Conservation (phyloP, 2,113 vertebrate species). For the Orthonyx spaldingii region DNA sequence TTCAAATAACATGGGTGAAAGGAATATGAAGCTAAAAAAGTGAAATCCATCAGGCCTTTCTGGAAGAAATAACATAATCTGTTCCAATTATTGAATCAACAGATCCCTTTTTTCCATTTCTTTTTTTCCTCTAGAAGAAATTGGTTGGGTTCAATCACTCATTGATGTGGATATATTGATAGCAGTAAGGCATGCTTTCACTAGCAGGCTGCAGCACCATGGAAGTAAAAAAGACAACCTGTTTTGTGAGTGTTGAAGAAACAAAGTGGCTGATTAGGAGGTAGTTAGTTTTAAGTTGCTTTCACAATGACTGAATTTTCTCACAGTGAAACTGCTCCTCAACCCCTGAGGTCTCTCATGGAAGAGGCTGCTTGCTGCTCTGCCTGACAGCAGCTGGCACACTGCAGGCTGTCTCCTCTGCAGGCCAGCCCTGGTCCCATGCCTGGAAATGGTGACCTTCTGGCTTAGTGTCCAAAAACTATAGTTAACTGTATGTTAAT, state of each 20-base stretch:
- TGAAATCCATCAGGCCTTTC: neutral
- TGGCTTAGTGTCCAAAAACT: neutral
- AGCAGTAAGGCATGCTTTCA: neutral
- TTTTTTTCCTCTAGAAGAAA: neutral
- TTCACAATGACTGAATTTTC: neutral
- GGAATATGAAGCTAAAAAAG: neutral
- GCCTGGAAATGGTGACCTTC: neutral
- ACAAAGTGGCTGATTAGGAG: fast-evolving
- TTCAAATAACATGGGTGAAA: neutral
- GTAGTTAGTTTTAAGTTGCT: neutral
- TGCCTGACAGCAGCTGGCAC: neutral
- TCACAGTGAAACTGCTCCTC: neutral
- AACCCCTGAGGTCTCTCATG: neutral
- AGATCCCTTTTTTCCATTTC: neutral
- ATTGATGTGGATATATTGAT: neutral
- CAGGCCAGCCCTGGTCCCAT: neutral
- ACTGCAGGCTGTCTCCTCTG: neutral
- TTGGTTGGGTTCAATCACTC: neutral
- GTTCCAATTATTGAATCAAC: neutral
- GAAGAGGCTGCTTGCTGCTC: neutral
- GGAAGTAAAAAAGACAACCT: neutral
- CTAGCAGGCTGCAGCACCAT: neutral
- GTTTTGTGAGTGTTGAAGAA: neutral
- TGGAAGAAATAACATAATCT: neutral
- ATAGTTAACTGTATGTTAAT: neutral